Conservation (phyloP, 2,113 vertebrate species). For the Pomatostomus ruficeps region DNA sequence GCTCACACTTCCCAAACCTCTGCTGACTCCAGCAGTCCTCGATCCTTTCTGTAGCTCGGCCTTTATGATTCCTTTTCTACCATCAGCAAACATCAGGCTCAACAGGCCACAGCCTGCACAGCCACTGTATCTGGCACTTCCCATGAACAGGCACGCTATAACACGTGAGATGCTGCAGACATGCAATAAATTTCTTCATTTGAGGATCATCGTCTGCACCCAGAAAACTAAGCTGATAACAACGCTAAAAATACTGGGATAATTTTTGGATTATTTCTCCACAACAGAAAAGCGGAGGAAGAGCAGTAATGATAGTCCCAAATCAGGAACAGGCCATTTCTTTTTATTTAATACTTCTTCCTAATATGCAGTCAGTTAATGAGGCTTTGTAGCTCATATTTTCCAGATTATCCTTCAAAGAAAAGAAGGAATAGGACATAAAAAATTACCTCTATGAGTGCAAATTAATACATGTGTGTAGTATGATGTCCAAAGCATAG, state of each 20-base stretch:
- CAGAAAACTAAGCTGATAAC: accelerated
- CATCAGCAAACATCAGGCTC: background rate
- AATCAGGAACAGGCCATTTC: background rate
- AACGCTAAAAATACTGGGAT: background rate
- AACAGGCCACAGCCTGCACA: background rate
- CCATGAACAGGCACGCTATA: background rate
- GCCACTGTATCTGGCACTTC: background rate
- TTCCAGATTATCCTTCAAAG: background rate
- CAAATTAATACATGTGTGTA: accelerated
- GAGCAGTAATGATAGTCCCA: background rate
- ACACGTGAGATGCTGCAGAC: background rate
- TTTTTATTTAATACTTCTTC: background rate
- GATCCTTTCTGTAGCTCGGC: background rate
- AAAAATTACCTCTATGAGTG: background rate
- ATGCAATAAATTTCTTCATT: background rate
- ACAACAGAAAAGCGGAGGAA: background rate
- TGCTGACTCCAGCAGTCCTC: background rate
- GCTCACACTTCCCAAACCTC: background rate
- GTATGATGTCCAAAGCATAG: background rate
- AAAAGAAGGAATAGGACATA: background rate
- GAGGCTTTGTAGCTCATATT: background rate
- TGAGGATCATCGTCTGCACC: accelerated
- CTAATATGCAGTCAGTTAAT: background rate
- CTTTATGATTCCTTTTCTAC: background rate
- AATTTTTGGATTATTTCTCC: background rate